phyloP scores from a whole-genome alignment of 2,113 vertebrate species.

The Hucho hucho region DNA sequence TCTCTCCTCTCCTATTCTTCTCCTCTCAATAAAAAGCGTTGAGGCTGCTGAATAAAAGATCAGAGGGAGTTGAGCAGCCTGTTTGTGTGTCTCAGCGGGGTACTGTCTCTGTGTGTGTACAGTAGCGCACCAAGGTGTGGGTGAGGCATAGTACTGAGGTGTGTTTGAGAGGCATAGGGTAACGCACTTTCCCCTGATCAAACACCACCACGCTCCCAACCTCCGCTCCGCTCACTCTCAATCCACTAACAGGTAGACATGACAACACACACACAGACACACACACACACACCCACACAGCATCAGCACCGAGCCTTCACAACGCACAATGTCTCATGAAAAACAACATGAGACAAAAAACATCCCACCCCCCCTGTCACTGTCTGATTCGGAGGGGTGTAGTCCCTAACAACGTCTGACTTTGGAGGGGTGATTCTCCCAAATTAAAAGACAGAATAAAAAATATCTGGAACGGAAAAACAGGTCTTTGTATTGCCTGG shows the following conservation, averaged over 20 bases:
- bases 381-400: neutral
- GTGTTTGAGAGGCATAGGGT: neutral
- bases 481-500: neutral
- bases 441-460: slow-evolving; percentile 2
- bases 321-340: neutral
- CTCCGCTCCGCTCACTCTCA: neutral
- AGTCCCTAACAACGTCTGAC: slow-evolving; percentile 23
- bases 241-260: neutral
- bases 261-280: slow-evolving; percentile 4
- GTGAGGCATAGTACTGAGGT: neutral
- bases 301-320: neutral
- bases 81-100: neutral
- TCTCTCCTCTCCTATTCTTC: neutral
- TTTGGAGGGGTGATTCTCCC: slow-evolving; percentile 18
- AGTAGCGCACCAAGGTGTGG: neutral
- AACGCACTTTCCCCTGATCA: neutral
- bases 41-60: slow-evolving; percentile 42
- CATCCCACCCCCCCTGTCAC: neutral
- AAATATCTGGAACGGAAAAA: neutral
- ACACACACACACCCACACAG: neutral
- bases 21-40: neutral
- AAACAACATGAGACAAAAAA: neutral
- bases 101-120: slow-evolving; percentile 10
- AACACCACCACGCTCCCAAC: neutral
- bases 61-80: slow-evolving; percentile 18